Evolutionary conservation across 2,797 vertebrate species (phyloP).

Genomic region (Gallirallus australis): DNA sequence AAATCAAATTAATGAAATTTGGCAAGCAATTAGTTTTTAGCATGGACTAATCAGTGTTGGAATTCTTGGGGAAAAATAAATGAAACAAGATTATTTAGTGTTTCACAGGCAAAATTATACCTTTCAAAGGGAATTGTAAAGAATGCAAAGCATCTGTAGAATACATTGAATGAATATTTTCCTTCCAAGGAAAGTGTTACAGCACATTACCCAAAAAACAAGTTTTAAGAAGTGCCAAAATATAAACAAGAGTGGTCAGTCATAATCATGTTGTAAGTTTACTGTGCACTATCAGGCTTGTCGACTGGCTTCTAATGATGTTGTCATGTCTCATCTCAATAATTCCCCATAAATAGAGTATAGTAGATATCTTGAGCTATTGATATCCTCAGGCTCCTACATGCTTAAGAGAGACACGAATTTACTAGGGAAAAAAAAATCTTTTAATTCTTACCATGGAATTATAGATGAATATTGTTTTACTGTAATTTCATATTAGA

Average conservation of each 20-base stretch:
- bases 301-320: background rate
- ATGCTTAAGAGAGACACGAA: background rate
- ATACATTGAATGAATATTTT: constrained; percentile 47
- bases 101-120: background rate
- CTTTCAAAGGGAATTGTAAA: background rate
- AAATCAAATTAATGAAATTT: constrained; percentile 48
- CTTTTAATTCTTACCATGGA: background rate
- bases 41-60: background rate
- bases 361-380: background rate
- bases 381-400: background rate
- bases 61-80: constrained; percentile 1
- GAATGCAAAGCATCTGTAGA: background rate
- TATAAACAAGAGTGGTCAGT: background rate
- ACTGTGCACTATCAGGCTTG: background rate
- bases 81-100: background rate
- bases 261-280: background rate
- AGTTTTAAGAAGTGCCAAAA: background rate
- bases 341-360: background rate
- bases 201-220: background rate
- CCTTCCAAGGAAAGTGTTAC: background rate
- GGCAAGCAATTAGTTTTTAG: constrained; percentile 10
- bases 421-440: background rate
- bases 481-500: background rate
- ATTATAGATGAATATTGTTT: background rate
- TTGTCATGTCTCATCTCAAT: background rate